Percentiles rank a stretch among this genome's conserved stretches.
Evolutionary conservation across 1,140 invertebrate genomes (phyloP).

Genomic region (Drosophila arizonae): DNA sequence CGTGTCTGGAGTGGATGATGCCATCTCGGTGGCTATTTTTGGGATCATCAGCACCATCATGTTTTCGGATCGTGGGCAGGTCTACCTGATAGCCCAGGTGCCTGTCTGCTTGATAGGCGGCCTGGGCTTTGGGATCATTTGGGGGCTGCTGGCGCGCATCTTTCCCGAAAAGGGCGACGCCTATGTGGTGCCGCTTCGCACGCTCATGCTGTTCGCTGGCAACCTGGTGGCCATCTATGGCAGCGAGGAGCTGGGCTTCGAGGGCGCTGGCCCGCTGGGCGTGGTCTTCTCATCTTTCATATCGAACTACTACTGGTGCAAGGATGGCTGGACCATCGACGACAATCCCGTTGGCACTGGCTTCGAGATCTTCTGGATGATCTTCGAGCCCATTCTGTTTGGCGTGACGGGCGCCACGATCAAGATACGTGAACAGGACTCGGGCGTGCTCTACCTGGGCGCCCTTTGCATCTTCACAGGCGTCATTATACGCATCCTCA

Average conservation of each 20-base stretch:
- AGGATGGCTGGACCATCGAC: slow-evolving; percentile 92
- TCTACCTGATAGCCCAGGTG: slow-evolving; percentile 87
- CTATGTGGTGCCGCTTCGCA: slow-evolving; percentile 89
- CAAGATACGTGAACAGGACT: slow-evolving; percentile 87
- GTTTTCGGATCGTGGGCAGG: slow-evolving; percentile 88
- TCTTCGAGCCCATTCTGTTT: slow-evolving; percentile 96
- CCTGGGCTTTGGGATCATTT: slow-evolving; percentile 88
- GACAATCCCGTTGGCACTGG: slow-evolving; percentile 92
- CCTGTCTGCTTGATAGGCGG: slow-evolving; percentile 90
- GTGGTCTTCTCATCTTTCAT: slow-evolving; percentile 93
- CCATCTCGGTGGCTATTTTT: slow-evolving; percentile 94
- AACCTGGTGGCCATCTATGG: slow-evolving; percentile 92
- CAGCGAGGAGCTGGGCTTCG: slow-evolving; percentile 90
- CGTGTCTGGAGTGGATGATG: slow-evolving; percentile 91
- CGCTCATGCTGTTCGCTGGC: slow-evolving; percentile 89
- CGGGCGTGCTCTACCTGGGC: slow-evolving; percentile 86
- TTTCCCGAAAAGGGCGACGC: slow-evolving; percentile 90
- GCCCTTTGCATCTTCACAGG: slow-evolving; percentile 85
- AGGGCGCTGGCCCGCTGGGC: slow-evolving; percentile 92
- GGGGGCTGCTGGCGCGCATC: slow-evolving; percentile 89
- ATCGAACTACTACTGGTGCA: slow-evolving; percentile 89
- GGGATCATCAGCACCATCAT: slow-evolving; percentile 92
- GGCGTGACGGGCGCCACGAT: slow-evolving; percentile 94
- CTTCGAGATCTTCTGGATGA: slow-evolving; percentile 96
- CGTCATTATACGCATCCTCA: slow-evolving; percentile 86